phyloP scores from a whole-genome alignment of 2,113 vertebrate genomes.

The Prionailurus viverrinus region DNA sequence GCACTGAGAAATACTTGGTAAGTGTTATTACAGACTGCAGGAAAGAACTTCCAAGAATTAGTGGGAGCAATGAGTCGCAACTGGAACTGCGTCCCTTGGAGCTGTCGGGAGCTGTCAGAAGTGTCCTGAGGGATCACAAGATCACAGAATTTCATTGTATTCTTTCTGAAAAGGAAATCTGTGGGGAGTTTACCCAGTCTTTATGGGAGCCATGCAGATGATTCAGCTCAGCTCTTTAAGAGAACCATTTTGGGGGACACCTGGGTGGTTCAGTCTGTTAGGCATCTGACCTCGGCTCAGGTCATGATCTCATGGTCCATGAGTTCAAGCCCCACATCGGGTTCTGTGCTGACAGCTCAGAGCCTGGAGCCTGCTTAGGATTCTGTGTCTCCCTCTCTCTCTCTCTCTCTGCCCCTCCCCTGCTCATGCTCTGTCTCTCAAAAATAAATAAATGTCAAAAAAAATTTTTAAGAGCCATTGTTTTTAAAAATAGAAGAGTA shows the following conservation, averaged over 20 bases:
- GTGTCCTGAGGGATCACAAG: constrained; percentile 21
- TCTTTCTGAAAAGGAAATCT: constrained; percentile 69
- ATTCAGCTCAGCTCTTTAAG: constrained; percentile 55
- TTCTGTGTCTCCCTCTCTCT: too few species aligned
- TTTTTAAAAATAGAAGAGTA: constrained; percentile 40
- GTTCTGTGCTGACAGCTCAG: too few species aligned
- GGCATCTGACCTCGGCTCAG: too few species aligned
- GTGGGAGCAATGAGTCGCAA: constrained; percentile 17
- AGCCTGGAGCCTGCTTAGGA: too few species aligned
- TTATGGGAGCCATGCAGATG: constrained; percentile 26
- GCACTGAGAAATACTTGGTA: not conserved
- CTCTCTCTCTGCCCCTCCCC: too few species aligned
- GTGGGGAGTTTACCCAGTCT: constrained; percentile 41
- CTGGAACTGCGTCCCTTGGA: not conserved
- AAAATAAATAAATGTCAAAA: too few species aligned
- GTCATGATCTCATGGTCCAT: too few species aligned
- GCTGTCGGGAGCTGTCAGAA: constrained; percentile 63
- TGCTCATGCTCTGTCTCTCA: too few species aligned
- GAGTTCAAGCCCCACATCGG: too few species aligned
- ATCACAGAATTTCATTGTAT: constrained; percentile 54
- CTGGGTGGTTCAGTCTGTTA: too few species aligned
- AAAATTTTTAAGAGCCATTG: not conserved
- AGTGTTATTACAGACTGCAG: not conserved
- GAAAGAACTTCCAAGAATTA: constrained; percentile 50
- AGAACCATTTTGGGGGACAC: not conserved